Evolutionary conservation across 2,888 invertebrate genomes (phyloP), one percentile per base, ranked within the genome.

Genomic region (Phyllotreta cruciferae): DNA sequence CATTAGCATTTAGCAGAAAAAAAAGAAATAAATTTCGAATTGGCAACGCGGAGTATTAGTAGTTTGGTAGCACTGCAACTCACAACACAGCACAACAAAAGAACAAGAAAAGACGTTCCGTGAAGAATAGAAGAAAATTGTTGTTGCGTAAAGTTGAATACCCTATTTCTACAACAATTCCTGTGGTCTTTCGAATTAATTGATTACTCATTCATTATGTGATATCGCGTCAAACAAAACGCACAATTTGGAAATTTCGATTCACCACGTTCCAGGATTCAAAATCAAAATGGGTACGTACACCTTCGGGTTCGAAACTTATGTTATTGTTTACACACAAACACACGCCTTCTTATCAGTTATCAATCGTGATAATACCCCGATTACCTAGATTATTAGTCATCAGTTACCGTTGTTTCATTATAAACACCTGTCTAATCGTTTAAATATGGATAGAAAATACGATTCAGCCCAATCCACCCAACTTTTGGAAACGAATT

Each of bases 401-500:
- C 62, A 62, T 53, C n/a, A 39, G 11, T 8, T 56, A 49, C 14
- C 14, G 37, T 39, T 34, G 14, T 50, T 13, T 10, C 5, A 24
- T 7, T 58, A 34, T 41, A 24, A 39, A 24, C 41, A 50, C 49
- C 50, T 13, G 10, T 39, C 1, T 14, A 53, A 38, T 13, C 14
- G n/a, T 7, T 44, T 6, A 56, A 61, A 50, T 42, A 64, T 60
- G 60, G 24, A 49, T 41, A 47, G 37, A 38, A 39, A 58, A 13
- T 47, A 58, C 24, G 37, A 58, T 10, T 37, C 35, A 10, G 57
- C 52, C 42, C 14, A 24, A 4, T 24, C 53, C 8, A 52, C 56
- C 10, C 70, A 69, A 14, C 34, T 63, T 45, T 56, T 71, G 62
- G 73, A 74, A 66, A 74, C 74, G 3, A 73, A 71, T 67, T 70